Percentiles rank a stretch among this genome's conserved stretches.
Conservation (phyloP, 2,797 vertebrate species). For the Acanthurus tractus region DNA sequence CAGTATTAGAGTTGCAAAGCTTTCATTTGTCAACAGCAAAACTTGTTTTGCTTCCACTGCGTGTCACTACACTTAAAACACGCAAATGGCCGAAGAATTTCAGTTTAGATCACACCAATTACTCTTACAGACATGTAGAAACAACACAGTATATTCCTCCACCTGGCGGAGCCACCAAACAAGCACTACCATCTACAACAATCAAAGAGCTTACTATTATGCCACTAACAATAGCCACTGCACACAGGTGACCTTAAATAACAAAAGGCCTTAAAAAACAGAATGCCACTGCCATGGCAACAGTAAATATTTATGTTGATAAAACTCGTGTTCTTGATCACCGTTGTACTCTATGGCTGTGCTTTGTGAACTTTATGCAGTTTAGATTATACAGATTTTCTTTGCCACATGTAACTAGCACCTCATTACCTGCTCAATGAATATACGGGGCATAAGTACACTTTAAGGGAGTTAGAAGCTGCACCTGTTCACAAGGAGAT, state of each 20-base stretch:
- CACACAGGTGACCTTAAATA: slow-evolving; percentile 25
- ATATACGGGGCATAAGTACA: slow-evolving; percentile 73
- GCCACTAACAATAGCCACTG: not conserved
- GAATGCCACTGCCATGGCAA: slow-evolving; percentile 21
- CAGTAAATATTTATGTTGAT: slow-evolving; percentile 18
- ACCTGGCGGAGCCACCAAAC: slow-evolving; percentile 25
- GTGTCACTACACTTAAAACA: not conserved
- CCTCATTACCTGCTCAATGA: slow-evolving; percentile 34
- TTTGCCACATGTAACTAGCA: slow-evolving; percentile 50
- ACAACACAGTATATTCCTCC: slow-evolving; percentile 31
- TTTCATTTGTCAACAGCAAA: not conserved
- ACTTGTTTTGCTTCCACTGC: not conserved
- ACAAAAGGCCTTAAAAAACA: slow-evolving; percentile 40
- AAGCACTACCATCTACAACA: slow-evolving; percentile 27
- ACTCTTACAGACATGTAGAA: slow-evolving; percentile 3
- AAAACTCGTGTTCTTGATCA: slow-evolving; percentile 16
- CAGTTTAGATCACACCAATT: not conserved
- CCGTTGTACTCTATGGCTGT: slow-evolving; percentile 12
- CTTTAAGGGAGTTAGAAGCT: slow-evolving; percentile 66
- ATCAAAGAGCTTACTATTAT: slow-evolving; percentile 18
- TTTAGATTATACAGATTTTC: slow-evolving; percentile 11
- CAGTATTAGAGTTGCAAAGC: not conserved
- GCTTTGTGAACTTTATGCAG: slow-evolving; percentile 36
- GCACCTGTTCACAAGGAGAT: slow-evolving; percentile 25
- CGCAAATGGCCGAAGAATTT: not conserved